Base-by-base conservation (phyloP, 2,888 invertebrate genomes). In the Xylota segnis region DNA sequence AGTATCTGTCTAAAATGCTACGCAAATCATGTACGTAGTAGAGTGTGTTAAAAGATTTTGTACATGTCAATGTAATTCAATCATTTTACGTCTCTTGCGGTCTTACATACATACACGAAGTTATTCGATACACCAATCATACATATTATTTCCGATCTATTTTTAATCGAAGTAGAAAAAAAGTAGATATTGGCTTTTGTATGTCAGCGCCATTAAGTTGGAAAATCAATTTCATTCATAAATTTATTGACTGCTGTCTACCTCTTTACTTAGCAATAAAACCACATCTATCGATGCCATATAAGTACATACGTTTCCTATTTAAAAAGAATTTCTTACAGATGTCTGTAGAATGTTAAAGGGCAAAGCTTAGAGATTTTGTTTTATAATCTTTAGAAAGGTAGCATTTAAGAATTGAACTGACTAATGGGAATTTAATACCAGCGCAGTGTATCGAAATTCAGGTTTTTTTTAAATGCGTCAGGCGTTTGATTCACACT, bases 71-170 rank as follows among this genome's bases (percentile, higher is more conserved):
- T 47, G 84, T 79, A 84, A 84, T 76, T 79, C 52, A 71, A 84
- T 84, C 58, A 79, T 74, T 79, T 79, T 79, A 59, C 58, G 79
- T 84, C 79, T 79, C 65, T 79, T 84, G 84, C 59, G 84, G 84
- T 84, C 75, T 45, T 40, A 65, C 45, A 68, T 74, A 61, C 32
- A 18, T 43, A 75, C 61, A 50, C n/a, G 18, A 56, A 56, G 84
- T 76, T 40, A 79, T 84, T 75, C 74, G 84, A 84, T 79, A 75
- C 59, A 71, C 65, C 50, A 59, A 40, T 65, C 37, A 29, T 14
- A 14, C 34, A 47, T 71, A 79, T 75, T 84, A 79, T 65, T 71
- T 79, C 45, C 75, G 40, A 71, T 76, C 79, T 84, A 79, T 79
- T 84, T 79, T 74, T 58, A 70, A 45, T 34, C 54, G 7, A 45